Evolutionary conservation across 1,140 invertebrate species (phyloP).

Genomic region (Spodoptera litura): DNA sequence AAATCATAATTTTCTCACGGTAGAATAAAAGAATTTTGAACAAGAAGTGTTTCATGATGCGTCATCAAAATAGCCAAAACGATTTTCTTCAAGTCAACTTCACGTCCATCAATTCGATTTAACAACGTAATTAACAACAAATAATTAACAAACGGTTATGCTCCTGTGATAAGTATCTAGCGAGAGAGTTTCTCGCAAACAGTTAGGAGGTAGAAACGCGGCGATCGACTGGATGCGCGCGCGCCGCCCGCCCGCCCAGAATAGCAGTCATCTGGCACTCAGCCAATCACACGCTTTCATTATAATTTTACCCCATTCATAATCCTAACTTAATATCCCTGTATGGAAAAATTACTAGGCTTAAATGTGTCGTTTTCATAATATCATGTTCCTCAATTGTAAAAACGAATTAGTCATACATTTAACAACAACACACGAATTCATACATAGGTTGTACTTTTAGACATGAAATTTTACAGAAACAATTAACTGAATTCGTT

Average conservation of each 20-base stretch:
- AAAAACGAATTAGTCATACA: slow-evolving; percentile 6
- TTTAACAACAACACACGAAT: background rate
- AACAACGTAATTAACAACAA: slow-evolving; percentile 11
- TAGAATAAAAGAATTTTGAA: too few species aligned
- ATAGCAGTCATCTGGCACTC: slow-evolving; percentile 70
- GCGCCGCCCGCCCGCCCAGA: slow-evolving; percentile 77
- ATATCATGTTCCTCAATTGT: background rate
- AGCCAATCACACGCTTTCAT: slow-evolving; percentile 69
- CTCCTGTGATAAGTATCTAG: background rate
- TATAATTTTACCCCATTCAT: slow-evolving; percentile 76
- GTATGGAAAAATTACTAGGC: slow-evolving; percentile 20
- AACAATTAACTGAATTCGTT: slow-evolving; percentile 1
- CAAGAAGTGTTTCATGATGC: too few species aligned
- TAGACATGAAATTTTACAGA: slow-evolving; percentile 17
- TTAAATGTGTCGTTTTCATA: background rate
- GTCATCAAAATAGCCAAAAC: too few species aligned
- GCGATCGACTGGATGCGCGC: slow-evolving; percentile 71
- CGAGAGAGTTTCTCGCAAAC: slow-evolving; percentile 37
- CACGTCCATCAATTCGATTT: background rate
- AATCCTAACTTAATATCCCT: slow-evolving; percentile 58
- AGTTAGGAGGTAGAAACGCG: slow-evolving; percentile 42
- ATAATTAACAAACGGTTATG: slow-evolving; percentile 1
- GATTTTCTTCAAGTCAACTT: too few species aligned
- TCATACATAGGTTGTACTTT: background rate
- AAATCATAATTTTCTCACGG: too few species aligned